Evolutionary conservation across 2,113 vertebrate genomes (phyloP), one percentile per base, ranked within the genome.

Genomic region (Dicrurus megarhynchus): DNA sequence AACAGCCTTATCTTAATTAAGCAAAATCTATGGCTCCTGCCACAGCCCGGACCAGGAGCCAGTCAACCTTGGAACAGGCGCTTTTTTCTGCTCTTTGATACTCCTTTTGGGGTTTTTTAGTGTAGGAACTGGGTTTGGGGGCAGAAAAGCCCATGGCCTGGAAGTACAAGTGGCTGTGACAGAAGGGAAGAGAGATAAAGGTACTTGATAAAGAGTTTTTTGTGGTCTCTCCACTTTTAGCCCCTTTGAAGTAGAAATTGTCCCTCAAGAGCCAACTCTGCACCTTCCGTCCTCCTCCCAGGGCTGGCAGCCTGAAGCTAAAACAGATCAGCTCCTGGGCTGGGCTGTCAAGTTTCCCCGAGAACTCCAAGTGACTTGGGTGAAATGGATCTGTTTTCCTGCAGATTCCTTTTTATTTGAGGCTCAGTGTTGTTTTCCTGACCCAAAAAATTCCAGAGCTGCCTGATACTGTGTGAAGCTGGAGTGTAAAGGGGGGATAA

Each of bases 1-100:
- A 95, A 90, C 78, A 96, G 70, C 83, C 89, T 96, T 96, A 96
- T 96, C 96, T 96, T 97, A 98, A 97, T 97, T 97, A 97, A 84
- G 73, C 67, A 87, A 97, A 98, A 97, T 96, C 56, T 91, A 97
- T 84, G 89, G 93, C 86, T 97, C 59, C 89, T 97, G 92, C 91
- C 94, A 96, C 47, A 61, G 88, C 80, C 61, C 11, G 8, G 47
- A 94, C 65, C 65, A 67, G 81, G 55, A 94, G 81, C 55, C 53
- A 94, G 41, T 91, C 85, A 97, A 4, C 71, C 93, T 82, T 82
- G 37, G 65, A 90, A 56, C 65, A 77, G 50, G 18, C 16, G 1
- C 37, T 78, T 80, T 80, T 67, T 67, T 4, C 67, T 69, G 57
- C 19, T 76, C 32, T 76, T 91, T 85, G 47, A 67, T 74, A 3